These are phyloP conservation scores for Cryptotermes secundus DNA, from an alignment of 1,140 invertebrate species.

Conservation along the genomic window DNA sequence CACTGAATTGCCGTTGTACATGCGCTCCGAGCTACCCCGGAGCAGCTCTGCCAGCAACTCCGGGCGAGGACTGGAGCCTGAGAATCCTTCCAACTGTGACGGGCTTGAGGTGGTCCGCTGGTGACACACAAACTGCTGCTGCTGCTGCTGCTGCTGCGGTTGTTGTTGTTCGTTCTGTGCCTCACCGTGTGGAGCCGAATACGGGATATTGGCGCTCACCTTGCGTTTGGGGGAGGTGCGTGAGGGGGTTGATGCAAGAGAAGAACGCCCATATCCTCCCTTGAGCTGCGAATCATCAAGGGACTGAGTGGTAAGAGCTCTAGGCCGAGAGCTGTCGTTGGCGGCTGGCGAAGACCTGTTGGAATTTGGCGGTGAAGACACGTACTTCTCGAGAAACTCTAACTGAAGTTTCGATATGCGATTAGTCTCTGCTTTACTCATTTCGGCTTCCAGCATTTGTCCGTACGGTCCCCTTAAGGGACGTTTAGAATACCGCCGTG, in stretches of 20 bases:
- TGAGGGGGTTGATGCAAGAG: conserved; percentile 34
- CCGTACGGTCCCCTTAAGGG: conserved; percentile 77
- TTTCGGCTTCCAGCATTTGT: conserved; percentile 80
- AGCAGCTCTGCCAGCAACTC: conserved; percentile 72
- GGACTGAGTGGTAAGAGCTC: conserved; percentile 46
- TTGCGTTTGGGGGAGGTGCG: conserved; percentile 50
- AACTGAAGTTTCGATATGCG: conserved; percentile 51
- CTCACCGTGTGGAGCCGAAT: conserved; percentile 39
- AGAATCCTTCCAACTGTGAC: conserved; percentile 64
- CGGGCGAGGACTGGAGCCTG: conserved; percentile 56
- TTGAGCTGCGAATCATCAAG: conserved; percentile 50
- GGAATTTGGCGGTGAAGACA: conserved; percentile 39
- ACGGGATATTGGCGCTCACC: conserved; percentile 53
- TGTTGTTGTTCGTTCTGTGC: conserved; percentile 27
- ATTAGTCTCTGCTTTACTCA: conserved; percentile 63
- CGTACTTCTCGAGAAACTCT: conserved; percentile 53
- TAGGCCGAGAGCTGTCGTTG: conserved; percentile 39
- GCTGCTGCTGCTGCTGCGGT: conserved; percentile 37
- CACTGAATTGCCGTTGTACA: conserved; percentile 20
- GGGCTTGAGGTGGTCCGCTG: conserved; percentile 77
- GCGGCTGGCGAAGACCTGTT: conserved; percentile 42
- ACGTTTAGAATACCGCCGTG: conserved; percentile 66
- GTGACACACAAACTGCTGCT: conserved; percentile 55
- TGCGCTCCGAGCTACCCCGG: conserved; percentile 70
- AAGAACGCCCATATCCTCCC: conserved; percentile 30